Evolutionary conservation across 2,888 invertebrate genomes (phyloP).

Genomic region (Corbicula japonica): DNA sequence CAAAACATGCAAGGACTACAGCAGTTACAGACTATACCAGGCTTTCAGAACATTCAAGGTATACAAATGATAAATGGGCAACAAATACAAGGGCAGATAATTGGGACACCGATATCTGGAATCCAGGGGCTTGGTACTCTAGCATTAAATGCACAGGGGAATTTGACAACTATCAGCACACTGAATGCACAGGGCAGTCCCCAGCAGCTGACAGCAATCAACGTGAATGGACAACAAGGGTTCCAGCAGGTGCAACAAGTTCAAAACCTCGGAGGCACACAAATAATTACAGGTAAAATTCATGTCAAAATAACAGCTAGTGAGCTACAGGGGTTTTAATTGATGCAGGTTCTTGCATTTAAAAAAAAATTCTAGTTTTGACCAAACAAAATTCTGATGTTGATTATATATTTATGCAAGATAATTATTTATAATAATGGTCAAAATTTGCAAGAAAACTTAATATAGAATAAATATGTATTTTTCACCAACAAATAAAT

Average conservation of each 20-base stretch:
- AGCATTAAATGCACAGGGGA: slow-evolving; percentile 48
- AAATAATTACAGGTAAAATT: slow-evolving; percentile 60
- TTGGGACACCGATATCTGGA: slow-evolving; percentile 49
- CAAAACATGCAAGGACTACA: slow-evolving; percentile 80
- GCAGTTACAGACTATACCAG: slow-evolving; percentile 72
- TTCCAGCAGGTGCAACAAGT: slow-evolving; percentile 57
- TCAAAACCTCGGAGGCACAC: slow-evolving; percentile 27
- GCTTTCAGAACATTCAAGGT: slow-evolving; percentile 75
- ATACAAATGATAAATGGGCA: slow-evolving; percentile 75
- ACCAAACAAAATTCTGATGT: too few relatives aligned
- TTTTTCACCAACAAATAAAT: too few relatives aligned
- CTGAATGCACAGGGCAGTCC: slow-evolving; percentile 44
- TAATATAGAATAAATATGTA: too few relatives aligned
- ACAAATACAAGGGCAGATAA: slow-evolving; percentile 73
- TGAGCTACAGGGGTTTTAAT: too few relatives aligned
- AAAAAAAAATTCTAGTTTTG: too few relatives aligned
- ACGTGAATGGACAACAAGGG: slow-evolving; percentile 47
- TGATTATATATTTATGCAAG: too few relatives aligned
- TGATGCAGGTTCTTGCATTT: too few relatives aligned
- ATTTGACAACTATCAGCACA: slow-evolving; percentile 30
- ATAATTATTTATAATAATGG: too few relatives aligned
- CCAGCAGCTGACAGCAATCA: slow-evolving; percentile 50
- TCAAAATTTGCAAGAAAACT: too few relatives aligned
- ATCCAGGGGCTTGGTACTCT: slow-evolving; percentile 55
- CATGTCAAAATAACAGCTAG: too few relatives aligned